A percentile compares a stretch with the other conserved stretches of the same genome.
Evolutionary conservation across 1,140 invertebrate species (phyloP).

Genomic region (Anthonomus grandis): DNA sequence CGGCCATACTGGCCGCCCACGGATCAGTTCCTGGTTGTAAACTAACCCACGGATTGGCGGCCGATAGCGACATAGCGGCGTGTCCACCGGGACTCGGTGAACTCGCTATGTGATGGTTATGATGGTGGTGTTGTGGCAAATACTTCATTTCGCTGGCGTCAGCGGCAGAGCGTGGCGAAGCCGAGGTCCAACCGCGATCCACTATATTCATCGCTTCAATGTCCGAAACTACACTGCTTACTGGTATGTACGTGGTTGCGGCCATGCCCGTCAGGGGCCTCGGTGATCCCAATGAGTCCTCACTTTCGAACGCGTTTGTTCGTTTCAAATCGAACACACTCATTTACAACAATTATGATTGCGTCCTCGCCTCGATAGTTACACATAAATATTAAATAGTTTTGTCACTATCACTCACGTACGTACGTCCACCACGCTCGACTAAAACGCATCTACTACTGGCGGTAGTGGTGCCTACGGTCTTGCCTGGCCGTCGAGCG

Average conservation of each 20-base stretch:
- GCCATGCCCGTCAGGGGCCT: conserved; percentile 69
- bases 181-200: conserved; percentile 65
- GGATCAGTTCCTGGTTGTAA: conserved; percentile 72
- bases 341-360: neutral
- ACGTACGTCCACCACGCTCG: conserved; percentile 53
- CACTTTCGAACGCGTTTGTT: conserved; percentile 53
- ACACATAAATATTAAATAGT: conserved; percentile 19
- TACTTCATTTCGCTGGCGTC: conserved; percentile 92
- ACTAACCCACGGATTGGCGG: conserved; percentile 79
- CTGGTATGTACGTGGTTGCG: conserved; percentile 81
- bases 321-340: neutral
- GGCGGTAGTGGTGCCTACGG: conserved; percentile 32
- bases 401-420: conserved; percentile 38
- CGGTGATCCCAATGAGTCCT: conserved; percentile 60
- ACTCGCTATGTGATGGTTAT: conserved; percentile 68
- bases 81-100: conserved; percentile 66
- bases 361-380: conserved; percentile 3
- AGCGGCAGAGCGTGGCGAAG: conserved; percentile 73
- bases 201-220: conserved; percentile 73
- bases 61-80: conserved; percentile 55
- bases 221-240: conserved; percentile 68
- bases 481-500: conserved; percentile 19
- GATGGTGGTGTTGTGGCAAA: conserved; percentile 78
- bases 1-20: conserved; percentile 70
- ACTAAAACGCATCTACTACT: conserved; percentile 45